Conservation (phyloP, 2,888 invertebrate genomes). For the Laothoe populi region DNA sequence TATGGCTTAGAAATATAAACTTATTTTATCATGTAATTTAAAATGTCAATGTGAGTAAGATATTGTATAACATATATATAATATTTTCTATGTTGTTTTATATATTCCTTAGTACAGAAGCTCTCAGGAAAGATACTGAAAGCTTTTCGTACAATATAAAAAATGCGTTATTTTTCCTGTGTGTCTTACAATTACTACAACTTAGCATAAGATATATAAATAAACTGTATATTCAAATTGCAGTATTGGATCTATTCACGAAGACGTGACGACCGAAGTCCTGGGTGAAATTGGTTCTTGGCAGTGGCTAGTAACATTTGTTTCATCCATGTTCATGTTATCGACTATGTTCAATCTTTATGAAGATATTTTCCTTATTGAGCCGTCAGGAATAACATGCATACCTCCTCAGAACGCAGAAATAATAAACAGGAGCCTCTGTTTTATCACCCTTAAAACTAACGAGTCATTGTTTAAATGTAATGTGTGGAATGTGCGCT, state of each 20-base stretch:
- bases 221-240: conserved; percentile 37
- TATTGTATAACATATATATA: conserved; percentile 1
- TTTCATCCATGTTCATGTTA: conserved; percentile 57
- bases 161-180: too few relatives aligned
- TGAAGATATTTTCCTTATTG: conserved; percentile 66
- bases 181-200: too few relatives aligned
- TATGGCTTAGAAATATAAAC: conserved; percentile 5
- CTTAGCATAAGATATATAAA: neutral
- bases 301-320: conserved; percentile 73
- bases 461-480: conserved; percentile 59
- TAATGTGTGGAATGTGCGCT: conserved; percentile 62
- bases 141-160: too few relatives aligned
- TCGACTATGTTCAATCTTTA: conserved; percentile 65
- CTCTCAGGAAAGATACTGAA: too few relatives aligned
- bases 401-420: conserved; percentile 47
- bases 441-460: conserved; percentile 47
- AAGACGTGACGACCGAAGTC: conserved; percentile 76
- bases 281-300: conserved; percentile 70
- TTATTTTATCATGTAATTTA: neutral
- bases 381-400: conserved; percentile 56
- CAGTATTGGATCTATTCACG: conserved; percentile 74
- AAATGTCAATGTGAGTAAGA: conserved; percentile 51
- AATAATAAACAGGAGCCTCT: conserved; percentile 58
- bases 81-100: conserved; percentile 8
- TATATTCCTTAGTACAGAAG: neutral